Conservation (phyloP, 2,797 vertebrate species). For the Cirrhinus mrigala region DNA sequence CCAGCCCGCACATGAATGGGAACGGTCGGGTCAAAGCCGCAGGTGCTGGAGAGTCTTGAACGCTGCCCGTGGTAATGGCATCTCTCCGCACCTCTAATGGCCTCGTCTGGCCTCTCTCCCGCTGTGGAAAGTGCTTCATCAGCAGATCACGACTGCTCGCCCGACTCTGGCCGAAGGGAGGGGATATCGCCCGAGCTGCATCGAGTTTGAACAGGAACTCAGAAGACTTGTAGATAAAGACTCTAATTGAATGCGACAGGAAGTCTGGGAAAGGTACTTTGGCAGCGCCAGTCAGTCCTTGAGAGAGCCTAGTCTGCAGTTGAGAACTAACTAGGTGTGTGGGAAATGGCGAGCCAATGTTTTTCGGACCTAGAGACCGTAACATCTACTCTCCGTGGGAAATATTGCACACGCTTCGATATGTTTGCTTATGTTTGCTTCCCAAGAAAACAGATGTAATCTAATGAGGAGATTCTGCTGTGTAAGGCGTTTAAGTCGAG, state of each 20-base stretch:
- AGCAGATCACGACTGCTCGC: constrained; percentile 64
- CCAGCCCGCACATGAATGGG: neutral
- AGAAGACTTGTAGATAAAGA: constrained; percentile 58
- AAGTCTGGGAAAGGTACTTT: constrained; percentile 78
- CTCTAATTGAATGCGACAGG: constrained; percentile 79
- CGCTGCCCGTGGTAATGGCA: neutral
- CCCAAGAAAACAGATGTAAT: neutral
- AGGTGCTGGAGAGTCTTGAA: neutral
- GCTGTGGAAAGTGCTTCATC: constrained; percentile 31
- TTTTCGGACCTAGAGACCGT: constrained; percentile 28
- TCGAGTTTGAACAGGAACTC: constrained; percentile 73
- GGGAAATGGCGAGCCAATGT: constrained; percentile 45
- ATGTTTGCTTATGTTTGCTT: neutral
- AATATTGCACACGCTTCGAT: neutral
- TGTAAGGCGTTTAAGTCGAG: neutral
- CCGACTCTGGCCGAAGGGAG: constrained; percentile 56
- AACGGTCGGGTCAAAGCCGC: neutral
- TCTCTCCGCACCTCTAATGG: neutral
- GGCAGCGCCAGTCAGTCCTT: constrained; percentile 58
- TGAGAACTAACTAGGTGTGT: constrained; percentile 56
- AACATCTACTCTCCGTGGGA: neutral
- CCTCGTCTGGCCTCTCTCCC: constrained; percentile 8
- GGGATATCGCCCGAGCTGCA: constrained; percentile 59
- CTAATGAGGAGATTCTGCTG: neutral
- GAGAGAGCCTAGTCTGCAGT: constrained; percentile 59